These are phyloP conservation scores for Lichenostomus cassidix DNA, from an alignment of 2,113 vertebrate genomes.

Conservation along the genomic window DNA sequence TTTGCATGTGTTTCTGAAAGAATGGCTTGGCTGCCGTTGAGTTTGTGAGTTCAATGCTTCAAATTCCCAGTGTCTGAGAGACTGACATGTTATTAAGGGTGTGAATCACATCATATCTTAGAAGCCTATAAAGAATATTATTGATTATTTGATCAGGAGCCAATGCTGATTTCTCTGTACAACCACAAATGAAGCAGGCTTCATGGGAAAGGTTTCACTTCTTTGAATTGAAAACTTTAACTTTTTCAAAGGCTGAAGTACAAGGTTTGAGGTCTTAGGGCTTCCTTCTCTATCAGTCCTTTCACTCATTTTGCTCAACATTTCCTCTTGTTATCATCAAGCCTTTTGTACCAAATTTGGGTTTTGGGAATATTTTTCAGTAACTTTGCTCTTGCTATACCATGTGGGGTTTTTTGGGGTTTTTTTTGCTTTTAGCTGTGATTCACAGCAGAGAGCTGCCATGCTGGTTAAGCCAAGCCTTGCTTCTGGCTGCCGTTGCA, in stretches of 20 bases:
- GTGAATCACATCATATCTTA: not conserved
- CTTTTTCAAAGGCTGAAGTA: not conserved
- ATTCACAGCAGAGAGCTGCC: not conserved
- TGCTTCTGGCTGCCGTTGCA: not conserved
- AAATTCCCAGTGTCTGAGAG: not conserved
- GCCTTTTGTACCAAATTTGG: not conserved
- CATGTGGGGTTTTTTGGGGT: no score
- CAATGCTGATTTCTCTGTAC: not conserved
- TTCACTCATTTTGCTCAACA: not conserved
- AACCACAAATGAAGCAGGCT: not conserved
- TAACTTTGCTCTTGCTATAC: not conserved
- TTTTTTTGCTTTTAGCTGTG: not conserved
- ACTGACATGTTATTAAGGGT: not conserved
- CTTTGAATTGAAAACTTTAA: fast-evolving
- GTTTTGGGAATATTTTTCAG: not conserved
- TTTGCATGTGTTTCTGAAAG: not conserved
- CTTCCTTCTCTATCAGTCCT: not conserved
- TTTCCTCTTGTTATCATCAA: not conserved
- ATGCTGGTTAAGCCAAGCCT: not conserved
- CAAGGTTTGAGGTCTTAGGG: not conserved
- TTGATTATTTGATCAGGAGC: not conserved
- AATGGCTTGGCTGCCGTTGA: not conserved
- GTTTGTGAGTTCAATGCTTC: not conserved
- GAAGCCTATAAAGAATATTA: not conserved
- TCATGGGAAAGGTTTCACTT: not conserved